Base-by-base conservation (phyloP, 1,140 invertebrate genomes). In the Scaptomyza montana region DNA sequence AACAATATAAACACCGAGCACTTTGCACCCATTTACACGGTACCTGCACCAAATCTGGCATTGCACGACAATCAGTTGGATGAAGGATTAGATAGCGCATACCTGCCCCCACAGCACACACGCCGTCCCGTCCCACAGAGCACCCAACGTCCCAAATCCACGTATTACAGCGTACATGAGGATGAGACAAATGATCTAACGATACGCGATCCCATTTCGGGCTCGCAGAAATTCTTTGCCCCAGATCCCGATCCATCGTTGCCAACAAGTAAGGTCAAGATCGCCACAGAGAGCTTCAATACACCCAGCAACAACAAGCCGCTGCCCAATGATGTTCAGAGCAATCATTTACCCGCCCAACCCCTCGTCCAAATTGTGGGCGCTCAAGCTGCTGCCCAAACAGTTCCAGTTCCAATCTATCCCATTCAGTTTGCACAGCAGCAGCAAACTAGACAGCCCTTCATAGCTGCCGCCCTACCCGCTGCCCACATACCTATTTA, bases 11-110 rank as follows among this genome's bases (percentile, higher is more conserved):
- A 91, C 65, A 84, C 80, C 33, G 85, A 91, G 59, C 85, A 90
- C 75, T 91, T 91, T 80, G 95, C 95, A 84, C 95, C 96, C 2
- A 96, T 96, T 85, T 96, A 96, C 89, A 96, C 96, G 3, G 96
- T 97, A 64, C 96, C 96, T 80, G 96, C 96, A 7, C 96, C 96
- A 7, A 96, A 97, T 92, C 68, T 90, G 46, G 70, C 69, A 43
- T 25, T 77, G 55, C 73, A 77, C 59, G 67, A 80, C 57, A 90
- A 84, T 86, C 86, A 91, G 61, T 59, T 89, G 59, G 79, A 89
- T 16, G 65, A 77, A 16, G 73, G 57, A 4, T 13, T 68, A 9
- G 69, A 77, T 63, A 69, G 80, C 25, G 63, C 77, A n/a, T 91
- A 91, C 56, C 56, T 87, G 30, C 74, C 86, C 36, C 67, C 80